Evolutionary conservation across 2,888 invertebrate genomes (phyloP).

Genomic region (Latrodectus elegans): DNA sequence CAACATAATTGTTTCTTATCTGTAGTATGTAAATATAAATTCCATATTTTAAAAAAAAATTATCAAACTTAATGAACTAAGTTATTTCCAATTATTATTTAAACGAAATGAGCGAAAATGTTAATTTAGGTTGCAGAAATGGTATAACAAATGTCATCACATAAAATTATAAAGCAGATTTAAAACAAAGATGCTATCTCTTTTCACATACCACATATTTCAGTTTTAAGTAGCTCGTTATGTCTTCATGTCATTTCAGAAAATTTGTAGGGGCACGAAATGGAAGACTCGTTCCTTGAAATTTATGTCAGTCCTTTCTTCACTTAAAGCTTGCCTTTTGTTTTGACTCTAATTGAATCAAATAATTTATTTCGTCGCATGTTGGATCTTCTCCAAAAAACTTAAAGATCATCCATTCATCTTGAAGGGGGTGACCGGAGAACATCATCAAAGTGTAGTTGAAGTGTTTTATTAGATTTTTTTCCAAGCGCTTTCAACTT

Average conservation of each 20-base stretch:
- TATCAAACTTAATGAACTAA: too few species aligned
- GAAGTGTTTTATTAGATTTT: not conserved
- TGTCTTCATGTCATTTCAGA: not conserved
- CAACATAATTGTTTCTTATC: too few species aligned
- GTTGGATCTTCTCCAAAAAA: conserved; percentile 21
- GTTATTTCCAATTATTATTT: too few species aligned
- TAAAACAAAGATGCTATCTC: too few species aligned
- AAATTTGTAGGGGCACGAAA: not conserved
- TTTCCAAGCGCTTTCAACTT: not conserved
- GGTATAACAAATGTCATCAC: too few species aligned
- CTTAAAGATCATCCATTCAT: conserved; percentile 14
- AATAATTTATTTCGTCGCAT: conserved; percentile 38
- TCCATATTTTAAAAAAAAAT: too few species aligned
- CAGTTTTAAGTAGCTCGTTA: too few species aligned
- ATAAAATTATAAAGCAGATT: too few species aligned
- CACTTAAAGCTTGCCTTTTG: not conserved
- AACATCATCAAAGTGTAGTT: conserved; percentile 49
- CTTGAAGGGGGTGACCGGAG: conserved; percentile 6
- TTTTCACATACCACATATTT: too few species aligned
- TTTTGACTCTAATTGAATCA: conserved; percentile 38
- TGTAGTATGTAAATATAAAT: too few species aligned
- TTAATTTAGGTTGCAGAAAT: too few species aligned
- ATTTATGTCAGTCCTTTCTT: not conserved
- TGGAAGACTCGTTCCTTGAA: not conserved
- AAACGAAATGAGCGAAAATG: too few species aligned